Evolutionary conservation across 2,113 vertebrate species (phyloP), one percentile per base, ranked within the genome.

Genomic region (Equus przewalskii): DNA sequence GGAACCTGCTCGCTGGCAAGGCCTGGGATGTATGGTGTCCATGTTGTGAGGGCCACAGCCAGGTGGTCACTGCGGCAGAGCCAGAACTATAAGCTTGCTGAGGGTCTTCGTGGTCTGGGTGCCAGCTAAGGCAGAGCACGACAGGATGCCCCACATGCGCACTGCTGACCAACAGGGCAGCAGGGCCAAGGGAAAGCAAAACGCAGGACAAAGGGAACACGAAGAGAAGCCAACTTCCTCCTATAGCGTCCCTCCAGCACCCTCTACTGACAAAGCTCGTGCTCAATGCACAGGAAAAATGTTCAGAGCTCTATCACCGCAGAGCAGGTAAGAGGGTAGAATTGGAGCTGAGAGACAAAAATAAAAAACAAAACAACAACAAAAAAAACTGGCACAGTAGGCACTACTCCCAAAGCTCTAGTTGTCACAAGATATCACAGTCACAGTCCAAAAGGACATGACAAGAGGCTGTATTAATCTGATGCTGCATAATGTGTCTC

Each of bases 201-300:
- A 80, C 0, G 5, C 18, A 24, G 49, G 28, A 73, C n/a, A 46
- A 46, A n/a, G 9, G 36, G n/a, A 91, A 56, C 44, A 89, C 69
- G 41, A 88, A 94, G 75, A 81, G 51, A 78, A 56, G 70, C n/a
- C 78, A 65, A 64, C 22, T 67, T 73, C 72, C 21, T 90, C 86
- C 56, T 79, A 41, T 16, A 33, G 3, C 92, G 96, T 97, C 97
- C 80, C 93, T 94, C 86, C 75, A 92, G 95, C 92, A 62, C 97
- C 98, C 98, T 97, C 97, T 98, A 90, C 89, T 92, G 97, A 87
- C 92, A 36, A 92, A 96, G 72, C 41, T 73, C 0, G 1, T 65
- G 65, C 28, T 92, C 4, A 2, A 62, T 80, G 13, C 6, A 16
- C 2, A 85, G 80, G 44, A 84, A 96, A 79, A 73, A 24, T 7